Evolutionary conservation across 2,888 invertebrate genomes (phyloP).

Genomic region (Agrochola lychnidis): DNA sequence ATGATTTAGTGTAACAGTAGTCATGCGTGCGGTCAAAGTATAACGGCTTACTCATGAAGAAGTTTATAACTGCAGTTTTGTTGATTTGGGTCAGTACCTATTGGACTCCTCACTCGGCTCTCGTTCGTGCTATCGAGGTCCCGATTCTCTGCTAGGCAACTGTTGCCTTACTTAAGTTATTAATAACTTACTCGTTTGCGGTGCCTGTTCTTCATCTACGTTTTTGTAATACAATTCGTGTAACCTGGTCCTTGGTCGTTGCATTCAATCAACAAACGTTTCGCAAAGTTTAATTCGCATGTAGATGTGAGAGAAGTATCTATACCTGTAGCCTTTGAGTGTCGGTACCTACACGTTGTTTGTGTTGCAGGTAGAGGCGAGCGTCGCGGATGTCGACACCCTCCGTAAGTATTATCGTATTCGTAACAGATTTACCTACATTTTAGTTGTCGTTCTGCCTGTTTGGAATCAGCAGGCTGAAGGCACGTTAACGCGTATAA

Average conservation of each 20-base stretch:
- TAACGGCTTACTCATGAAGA: conserved; percentile 4
- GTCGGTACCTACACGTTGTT: not conserved
- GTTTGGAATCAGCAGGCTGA: not conserved
- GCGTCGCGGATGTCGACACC: not conserved
- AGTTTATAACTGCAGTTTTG: not conserved
- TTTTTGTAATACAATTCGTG: not conserved
- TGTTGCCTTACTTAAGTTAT: too few species aligned
- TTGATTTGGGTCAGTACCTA: conserved; percentile 7
- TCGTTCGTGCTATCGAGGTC: too few species aligned
- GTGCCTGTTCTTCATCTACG: not conserved
- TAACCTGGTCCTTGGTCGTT: not conserved
- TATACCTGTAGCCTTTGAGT: not conserved
- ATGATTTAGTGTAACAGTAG: conserved; percentile 2
- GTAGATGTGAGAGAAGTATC: too few species aligned
- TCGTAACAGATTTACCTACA: not conserved
- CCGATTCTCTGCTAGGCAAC: too few species aligned
- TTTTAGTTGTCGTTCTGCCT: not conserved
- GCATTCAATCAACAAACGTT: not conserved
- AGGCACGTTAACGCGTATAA: too few species aligned
- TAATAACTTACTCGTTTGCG: not conserved
- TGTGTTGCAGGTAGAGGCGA: conserved; percentile 10
- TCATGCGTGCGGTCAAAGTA: not conserved
- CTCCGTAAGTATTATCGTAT: not conserved
- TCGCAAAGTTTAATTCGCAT: not conserved
- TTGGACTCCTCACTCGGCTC: not conserved